phyloP scores from a whole-genome alignment of 2,113 vertebrate species.

The Cheirogaleus medius region DNA sequence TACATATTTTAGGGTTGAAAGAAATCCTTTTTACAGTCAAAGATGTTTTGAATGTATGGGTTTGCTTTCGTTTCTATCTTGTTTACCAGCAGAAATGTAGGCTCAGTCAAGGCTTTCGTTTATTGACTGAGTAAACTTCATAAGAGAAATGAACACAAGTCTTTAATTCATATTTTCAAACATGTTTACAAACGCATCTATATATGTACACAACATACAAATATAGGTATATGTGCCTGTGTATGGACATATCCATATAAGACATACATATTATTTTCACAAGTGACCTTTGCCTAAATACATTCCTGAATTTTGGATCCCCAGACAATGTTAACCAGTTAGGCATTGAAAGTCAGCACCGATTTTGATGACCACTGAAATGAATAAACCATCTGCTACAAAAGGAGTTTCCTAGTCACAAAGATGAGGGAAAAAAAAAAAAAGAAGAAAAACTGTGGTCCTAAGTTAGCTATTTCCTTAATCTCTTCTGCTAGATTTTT shows the following conservation, averaged over 20 bases:
- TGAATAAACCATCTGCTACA: not conserved
- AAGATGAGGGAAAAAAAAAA: not conserved
- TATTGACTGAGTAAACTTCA: slow-evolving; percentile 9
- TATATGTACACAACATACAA: not conserved
- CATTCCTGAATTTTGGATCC: not conserved
- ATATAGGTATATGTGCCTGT: not conserved
- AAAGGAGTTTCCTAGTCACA: not conserved
- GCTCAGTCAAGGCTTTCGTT: slow-evolving; percentile 9
- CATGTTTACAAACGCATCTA: not conserved
- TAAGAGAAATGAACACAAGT: slow-evolving; percentile 30
- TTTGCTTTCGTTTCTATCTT: slow-evolving; percentile 34
- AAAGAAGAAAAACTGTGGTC: not conserved
- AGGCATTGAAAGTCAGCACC: not conserved
- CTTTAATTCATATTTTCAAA: not conserved
- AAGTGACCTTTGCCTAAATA: not conserved
- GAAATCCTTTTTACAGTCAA: slow-evolving; percentile 31
- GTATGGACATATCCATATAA: not conserved
- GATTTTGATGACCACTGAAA: not conserved
- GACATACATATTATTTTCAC: not conserved
- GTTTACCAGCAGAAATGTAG: not conserved
- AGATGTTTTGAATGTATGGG: slow-evolving; percentile 15
- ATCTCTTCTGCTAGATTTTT: not conserved
- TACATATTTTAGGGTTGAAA: slow-evolving; percentile 44
- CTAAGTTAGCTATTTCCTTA: not conserved
- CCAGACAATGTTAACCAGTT: not conserved